Conservation (phyloP, 1,140 invertebrate genomes). For the Anastrepha obliqua region DNA sequence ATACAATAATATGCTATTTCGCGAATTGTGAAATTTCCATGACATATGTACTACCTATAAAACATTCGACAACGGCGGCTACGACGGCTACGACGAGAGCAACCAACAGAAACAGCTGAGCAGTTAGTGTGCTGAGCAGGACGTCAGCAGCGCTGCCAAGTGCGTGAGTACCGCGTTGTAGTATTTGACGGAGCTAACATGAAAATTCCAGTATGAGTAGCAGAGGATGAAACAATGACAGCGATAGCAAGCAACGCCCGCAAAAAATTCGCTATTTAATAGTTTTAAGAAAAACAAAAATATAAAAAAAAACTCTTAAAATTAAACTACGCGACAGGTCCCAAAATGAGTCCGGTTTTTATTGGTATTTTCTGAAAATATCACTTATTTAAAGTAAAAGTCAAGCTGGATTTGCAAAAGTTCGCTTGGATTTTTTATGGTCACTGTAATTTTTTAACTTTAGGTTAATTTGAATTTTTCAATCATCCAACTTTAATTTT, state of each 20-base stretch:
- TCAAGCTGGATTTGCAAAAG: no score
- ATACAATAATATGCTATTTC: not conserved
- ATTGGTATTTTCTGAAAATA: no score
- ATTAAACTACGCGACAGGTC: no score
- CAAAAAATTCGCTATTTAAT: no score
- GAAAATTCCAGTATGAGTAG: not conserved
- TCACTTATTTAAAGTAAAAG: no score
- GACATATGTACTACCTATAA: not conserved
- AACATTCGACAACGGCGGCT: not conserved
- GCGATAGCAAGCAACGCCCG: not conserved
- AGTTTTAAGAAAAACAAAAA: no score
- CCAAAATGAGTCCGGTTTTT: no score
- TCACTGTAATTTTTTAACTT: no score
- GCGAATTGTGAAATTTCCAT: slow-evolving; percentile 20
- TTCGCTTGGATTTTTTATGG: no score
- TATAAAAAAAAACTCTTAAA: not conserved
- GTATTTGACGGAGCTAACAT: not conserved
- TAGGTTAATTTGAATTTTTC: no score
- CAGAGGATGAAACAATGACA: not conserved
- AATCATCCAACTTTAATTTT: no score
- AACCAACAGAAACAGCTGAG: slow-evolving; percentile 7
- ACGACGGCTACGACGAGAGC: not conserved
- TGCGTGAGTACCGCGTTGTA: not conserved
- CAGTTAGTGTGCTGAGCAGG: not conserved
- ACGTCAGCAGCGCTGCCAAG: not conserved